Evolutionary conservation across 1,140 invertebrate species (phyloP), one percentile per base, ranked within the genome.

Genomic region (Musca domestica): DNA sequence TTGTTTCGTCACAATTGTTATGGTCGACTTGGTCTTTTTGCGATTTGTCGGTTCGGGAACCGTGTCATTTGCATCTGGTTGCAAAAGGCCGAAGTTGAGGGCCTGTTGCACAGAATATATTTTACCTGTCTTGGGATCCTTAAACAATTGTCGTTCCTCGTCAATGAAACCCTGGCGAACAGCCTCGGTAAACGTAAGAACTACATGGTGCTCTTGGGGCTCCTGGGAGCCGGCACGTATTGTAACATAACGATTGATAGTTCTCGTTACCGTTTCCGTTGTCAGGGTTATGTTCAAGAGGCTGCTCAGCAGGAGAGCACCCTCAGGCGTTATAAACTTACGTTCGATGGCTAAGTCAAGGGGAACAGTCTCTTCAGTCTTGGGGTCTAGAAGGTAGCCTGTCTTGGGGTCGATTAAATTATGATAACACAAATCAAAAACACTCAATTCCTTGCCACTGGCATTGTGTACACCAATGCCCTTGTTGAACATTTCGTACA

Each of bases 281-380:
- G 92, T 94, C 10, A 95, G 86, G 14, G 92, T 92, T 67, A 96
- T 91, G 79, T 92, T 92, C 56, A 95, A 81, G 64, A 95, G 82
- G 75, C 91, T 91, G 78, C 92, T 91, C 49, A 96, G 83, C 66
- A 94, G 84, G 67, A 92, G 89, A 51, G 93, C 93, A 63, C 95
- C 94, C 81, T 95, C 91, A 2, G 90, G 87, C 9, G 93, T 91
- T 14, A 96, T 93, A 64, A 95, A 85, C 76, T 91, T 90, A 47
- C 90, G 87, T 78, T 92, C 89, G 64, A 98, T 91, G 41, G 94
- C 94, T 77, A 93, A 90, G 74, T 94, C 90, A 56, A 96, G 87
- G 72, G 92, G 90, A 73, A 98, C 85, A 71, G 89, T 86, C 80
- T 90, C 89, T 71, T 89, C 90, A 23, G 87, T 91, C 72, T 86